Evolutionary conservation across 2,797 vertebrate genomes (phyloP), one percentile per base, ranked within the genome.

Genomic region (Phrynocephalus vlangalii): DNA sequence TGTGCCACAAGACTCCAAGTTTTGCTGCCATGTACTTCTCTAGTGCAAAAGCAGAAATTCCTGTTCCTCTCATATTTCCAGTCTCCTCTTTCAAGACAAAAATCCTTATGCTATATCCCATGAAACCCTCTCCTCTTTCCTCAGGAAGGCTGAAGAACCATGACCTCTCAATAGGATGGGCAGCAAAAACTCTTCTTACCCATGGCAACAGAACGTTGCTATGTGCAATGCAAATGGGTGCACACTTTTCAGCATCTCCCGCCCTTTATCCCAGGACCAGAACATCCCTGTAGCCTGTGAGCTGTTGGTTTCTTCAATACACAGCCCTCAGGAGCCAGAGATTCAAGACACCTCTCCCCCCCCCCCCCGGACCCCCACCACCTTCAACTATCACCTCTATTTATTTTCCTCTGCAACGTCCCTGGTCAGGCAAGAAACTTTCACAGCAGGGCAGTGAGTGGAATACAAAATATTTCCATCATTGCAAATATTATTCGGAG

Each of bases 401-500:
- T 38, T 1, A 0, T 67, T 88, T 18, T 85, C 79, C 86, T 85
- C 52, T 0, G 10, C 70, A 70, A 68, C 6, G 86, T 87, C 70
- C 77, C 72, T 72, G 70, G 80, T 56, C 79, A 87, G 30, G 66
- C 28, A 16, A 78, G 8, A 89, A 56, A 38, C 84, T 82, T 75
- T 5, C 38, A 79, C 10, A 2, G 30, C 20, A 77, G 28, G n/a
- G 52, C 56, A 68, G 52, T 78, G 85, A 78, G 72, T 87, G 24
- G 86, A 90, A 94, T 88, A 91, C 18, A 83, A 89, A 81, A 86
- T 87, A 83, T 0, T 52, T 63, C 24, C 50, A 24, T 2, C 7
- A 33, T 13, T 81, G 33, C 30, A 89, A 92, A 88, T 0, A 0
- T 44, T 52, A 78, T 70, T 79, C 50, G 33, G 78, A 91, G 38